Conservation (phyloP, 2,113 vertebrate species). For the Micronycteris hirsuta region DNA sequence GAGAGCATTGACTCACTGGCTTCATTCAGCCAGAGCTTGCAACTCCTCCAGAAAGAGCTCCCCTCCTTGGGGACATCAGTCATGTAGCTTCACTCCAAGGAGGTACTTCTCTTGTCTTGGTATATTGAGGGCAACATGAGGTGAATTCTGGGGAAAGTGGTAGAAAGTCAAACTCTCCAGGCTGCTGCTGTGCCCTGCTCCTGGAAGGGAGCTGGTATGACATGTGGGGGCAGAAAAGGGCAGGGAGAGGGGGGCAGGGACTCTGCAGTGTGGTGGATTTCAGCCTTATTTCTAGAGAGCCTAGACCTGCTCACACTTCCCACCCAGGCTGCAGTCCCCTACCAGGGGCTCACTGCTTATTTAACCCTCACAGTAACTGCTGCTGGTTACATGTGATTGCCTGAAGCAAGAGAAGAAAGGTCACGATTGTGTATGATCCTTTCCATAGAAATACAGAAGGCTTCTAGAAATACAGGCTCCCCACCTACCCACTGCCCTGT, state of each 20-base stretch:
- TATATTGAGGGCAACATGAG: not conserved
- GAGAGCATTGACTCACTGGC: not conserved
- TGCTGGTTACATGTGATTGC: not conserved
- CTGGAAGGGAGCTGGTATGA: not conserved
- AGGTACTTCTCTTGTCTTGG: not conserved
- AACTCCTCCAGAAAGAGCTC: not conserved
- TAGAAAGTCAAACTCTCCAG: not conserved
- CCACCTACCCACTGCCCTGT: not conserved
- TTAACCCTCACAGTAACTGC: not conserved
- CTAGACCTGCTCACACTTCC: not conserved
- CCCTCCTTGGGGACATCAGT: not conserved
- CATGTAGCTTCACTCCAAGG: not conserved
- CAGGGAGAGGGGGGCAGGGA: not conserved
- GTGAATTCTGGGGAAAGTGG: not conserved
- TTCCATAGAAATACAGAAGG: not conserved
- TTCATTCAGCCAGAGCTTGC: not conserved
- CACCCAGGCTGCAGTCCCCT: not conserved
- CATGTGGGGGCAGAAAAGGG: not conserved
- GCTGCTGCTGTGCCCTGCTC: not conserved
- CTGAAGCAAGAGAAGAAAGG: not conserved
- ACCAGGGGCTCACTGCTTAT: not conserved
- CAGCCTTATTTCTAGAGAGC: not conserved
- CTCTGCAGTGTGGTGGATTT: not conserved
- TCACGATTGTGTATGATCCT: not conserved
- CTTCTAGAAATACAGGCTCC: not conserved